phyloP scores from a whole-genome alignment of 2,113 vertebrate species.

The Marcusenius ussheri region DNA sequence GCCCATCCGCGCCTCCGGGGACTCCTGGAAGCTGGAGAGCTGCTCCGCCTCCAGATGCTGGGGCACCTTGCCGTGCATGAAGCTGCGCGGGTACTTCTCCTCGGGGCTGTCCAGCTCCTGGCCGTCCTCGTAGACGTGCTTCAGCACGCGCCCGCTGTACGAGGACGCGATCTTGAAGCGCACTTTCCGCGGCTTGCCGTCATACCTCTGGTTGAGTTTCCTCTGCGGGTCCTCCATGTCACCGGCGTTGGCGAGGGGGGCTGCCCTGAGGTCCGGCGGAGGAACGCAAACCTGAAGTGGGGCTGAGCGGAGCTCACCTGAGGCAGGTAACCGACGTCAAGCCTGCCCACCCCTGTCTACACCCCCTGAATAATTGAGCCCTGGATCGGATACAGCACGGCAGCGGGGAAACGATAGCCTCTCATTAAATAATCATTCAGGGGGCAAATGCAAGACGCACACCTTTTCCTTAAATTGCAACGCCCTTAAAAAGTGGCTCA shows the following conservation, averaged over 20 bases:
- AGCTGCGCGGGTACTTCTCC: constrained; percentile 77
- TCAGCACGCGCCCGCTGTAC: constrained; percentile 85
- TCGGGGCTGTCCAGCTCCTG: constrained; percentile 84
- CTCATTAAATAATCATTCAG: constrained; percentile 22
- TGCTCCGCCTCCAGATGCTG: constrained; percentile 62
- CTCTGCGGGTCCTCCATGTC: constrained; percentile 75
- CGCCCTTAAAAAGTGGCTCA: not conserved
- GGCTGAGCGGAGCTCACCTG: not conserved
- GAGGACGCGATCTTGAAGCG: constrained; percentile 89
- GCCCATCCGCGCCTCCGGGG: constrained; percentile 35
- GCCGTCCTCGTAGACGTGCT: constrained; percentile 90
- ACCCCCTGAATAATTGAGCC: constrained; percentile 56
- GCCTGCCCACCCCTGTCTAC: constrained; percentile 42
- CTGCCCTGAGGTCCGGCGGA: not conserved
- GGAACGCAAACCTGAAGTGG: not conserved
- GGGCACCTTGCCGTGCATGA: constrained; percentile 68
- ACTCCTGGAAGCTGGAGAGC: constrained; percentile 56
- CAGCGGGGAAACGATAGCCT: constrained; percentile 13
- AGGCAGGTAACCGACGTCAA: not conserved
- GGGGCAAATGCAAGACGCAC: not conserved
- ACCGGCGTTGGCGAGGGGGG: not conserved
- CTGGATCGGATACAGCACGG: constrained; percentile 50
- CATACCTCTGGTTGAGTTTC: constrained; percentile 57
- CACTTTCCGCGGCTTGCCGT: constrained; percentile 79
- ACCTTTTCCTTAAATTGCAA: not conserved